phyloP scores from a whole-genome alignment of 2,797 vertebrate species.

The Sebastes melanostomus region DNA sequence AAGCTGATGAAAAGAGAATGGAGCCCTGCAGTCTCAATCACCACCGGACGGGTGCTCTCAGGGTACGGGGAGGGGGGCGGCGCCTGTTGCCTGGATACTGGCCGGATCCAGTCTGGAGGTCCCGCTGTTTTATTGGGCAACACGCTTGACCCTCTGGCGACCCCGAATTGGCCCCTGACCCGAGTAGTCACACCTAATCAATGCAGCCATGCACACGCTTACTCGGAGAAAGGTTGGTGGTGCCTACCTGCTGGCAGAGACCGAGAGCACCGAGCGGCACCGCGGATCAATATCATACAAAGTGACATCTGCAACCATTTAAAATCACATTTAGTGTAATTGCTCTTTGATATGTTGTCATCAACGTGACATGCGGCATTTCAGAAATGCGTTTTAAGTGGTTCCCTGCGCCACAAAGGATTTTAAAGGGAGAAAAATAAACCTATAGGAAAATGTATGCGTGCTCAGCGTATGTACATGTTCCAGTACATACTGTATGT shows the following conservation, averaged over 20 bases:
- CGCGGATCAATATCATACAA: constrained; percentile 70
- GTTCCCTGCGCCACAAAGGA: constrained; percentile 24
- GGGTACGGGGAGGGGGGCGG: constrained; percentile 53
- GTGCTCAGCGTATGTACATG: no score
- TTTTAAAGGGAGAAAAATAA: constrained; percentile 12
- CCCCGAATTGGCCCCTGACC: constrained; percentile 80
- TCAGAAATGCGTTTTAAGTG: constrained; percentile 68
- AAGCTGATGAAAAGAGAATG: constrained; percentile 79
- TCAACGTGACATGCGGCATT: constrained; percentile 68
- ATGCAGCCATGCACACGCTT: constrained; percentile 73
- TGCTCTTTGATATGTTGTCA: constrained; percentile 62
- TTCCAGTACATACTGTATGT: background rate
- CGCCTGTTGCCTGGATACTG: constrained; percentile 76
- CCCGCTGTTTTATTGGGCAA: constrained; percentile 86
- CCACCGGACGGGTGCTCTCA: constrained; percentile 63
- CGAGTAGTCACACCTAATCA: constrained; percentile 83
- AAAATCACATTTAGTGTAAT: constrained; percentile 61
- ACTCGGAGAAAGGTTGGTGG: constrained; percentile 56
- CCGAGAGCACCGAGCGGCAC: constrained; percentile 21
- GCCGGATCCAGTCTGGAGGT: constrained; percentile 71
- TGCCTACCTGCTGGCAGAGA: constrained; percentile 71
- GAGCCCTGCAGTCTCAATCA: constrained; percentile 75
- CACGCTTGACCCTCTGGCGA: constrained; percentile 79
- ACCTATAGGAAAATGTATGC: background rate
- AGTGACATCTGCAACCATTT: constrained; percentile 74